phyloP scores from a whole-genome alignment of 1,140 invertebrate species.

The Lepidurus couesii region DNA sequence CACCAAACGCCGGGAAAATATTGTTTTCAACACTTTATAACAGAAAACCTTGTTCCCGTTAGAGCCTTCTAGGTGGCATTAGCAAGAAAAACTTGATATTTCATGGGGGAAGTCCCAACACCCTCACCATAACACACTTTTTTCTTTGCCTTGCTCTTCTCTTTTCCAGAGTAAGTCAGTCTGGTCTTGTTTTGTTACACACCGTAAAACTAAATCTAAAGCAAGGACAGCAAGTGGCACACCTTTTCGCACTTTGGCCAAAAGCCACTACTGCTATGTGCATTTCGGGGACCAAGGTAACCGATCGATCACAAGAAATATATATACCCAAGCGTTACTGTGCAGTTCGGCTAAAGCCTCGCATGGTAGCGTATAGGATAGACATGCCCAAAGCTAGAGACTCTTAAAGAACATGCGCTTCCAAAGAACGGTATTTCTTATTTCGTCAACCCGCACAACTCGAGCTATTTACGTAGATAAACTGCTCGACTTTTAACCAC shows the following conservation, averaged over 20 bases:
- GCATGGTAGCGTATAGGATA: neutral
- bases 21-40: neutral
- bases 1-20: neutral
- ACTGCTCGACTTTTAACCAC: too few species aligned
- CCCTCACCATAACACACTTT: too few species aligned
- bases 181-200: neutral
- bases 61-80: too few species aligned
- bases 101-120: too few species aligned
- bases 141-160: too few species aligned
- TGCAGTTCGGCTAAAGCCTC: neutral
- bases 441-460: neutral
- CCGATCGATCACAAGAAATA: slow-evolving; percentile 22
- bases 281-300: neutral
- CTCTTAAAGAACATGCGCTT: too few species aligned
- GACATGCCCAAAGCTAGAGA: neutral
- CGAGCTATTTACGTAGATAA: too few species aligned
- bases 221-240: neutral
- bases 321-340: neutral
- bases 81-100: too few species aligned
- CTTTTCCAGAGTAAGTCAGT: too few species aligned
- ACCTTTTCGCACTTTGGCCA: slow-evolving; percentile 17
- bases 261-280: neutral
- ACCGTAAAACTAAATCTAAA: neutral
- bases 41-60: neutral
- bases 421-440: neutral